Evolutionary conservation across 1,140 invertebrate species (phyloP), one percentile per base, ranked within the genome.

Genomic region (Drosophila repleta): DNA sequence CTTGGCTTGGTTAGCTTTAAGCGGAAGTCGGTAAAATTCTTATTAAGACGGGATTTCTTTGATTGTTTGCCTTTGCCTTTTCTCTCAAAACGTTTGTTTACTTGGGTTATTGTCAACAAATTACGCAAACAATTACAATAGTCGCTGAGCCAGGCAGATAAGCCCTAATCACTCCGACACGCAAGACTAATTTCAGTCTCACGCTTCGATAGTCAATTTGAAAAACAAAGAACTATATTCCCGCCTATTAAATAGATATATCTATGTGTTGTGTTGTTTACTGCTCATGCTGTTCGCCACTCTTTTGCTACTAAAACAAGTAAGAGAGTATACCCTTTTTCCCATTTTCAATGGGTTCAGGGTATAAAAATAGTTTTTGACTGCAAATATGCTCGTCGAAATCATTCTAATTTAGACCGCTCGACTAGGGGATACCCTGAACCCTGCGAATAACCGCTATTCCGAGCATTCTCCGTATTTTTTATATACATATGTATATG

Each of bases 1-100:
- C 43, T 32, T 56, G 60, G 55, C 52, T 43, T 43, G 26, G 37
- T 46, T 53, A 32, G 48, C 39, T 37, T 63, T 76, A 21, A 18
- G 49, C 65, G 76, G 75, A 87, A 82, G 79, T 85, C 65, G 57
- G 64, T 76, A 67, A 70, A 78, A 74, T 81, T 74, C 53, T 58
- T 77, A 67, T 74, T 49, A 65, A 37, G 41, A 39, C 46, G 29
- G 29, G 37, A 66, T 49, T 55, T 57, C 17, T 49, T 26, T 79
- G 78, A 79, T 88, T 87, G 82, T 87, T 87, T 87, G 62, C 55
- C 67, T 60, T 66, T 87, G 62, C 55, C 67, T 60, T 66, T 37
- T 39, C 39, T 48, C 51, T 32, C 21, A 18, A 24, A n/a, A 20
- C 13, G 20, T 29, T 10, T 63, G 17, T 78, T 74, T 56, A 45